Base-by-base conservation (phyloP, 2,888 invertebrate species). In the Noctuana brunneofusca region DNA sequence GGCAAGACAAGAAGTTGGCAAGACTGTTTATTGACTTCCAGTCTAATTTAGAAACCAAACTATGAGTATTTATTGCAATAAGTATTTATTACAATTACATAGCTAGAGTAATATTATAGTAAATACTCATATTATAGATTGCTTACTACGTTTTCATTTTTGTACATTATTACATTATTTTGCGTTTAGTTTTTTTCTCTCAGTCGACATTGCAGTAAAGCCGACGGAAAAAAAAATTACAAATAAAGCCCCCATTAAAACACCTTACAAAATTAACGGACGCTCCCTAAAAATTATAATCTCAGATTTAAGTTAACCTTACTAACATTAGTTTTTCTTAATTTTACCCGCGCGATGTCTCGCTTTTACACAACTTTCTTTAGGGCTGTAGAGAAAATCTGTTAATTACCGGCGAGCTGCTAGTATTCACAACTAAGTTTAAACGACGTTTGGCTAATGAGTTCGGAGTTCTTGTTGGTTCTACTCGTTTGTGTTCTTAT, bases 401-500 rank as follows among this genome's bases (percentile, higher is more conserved):
- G 57, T 63, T 57, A 57, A 63, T 63, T 63, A 63, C 54, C 27
- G 41, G 41, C 41, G 30, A 64, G 50, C 56, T 41, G 38, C 27
- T 46, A 60, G 60, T 62, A 49, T 49, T 57, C 50, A 63, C 56
- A 65, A 62, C 58, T 58, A 55, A 63, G 58, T 65, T 58, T 48
- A 58, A 55, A 62, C 53, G 62, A 55, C 58, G 62, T 65, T 63
- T 54, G 57, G 32, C 60, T 65, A 65, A 65, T 65, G 58, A 65
- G 62, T 65, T 62, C 58, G 46, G 18, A 54, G 46, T 11, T 22
- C 49, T 48, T 38, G 55, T 55, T 62, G 52, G 62, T 35, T 55
- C 79, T 80, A 76, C 69, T 71, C n/a, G 67, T 73, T 75, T 71
- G 77, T 79, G 75, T 55, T 62, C 56, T 63, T 63, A 41, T 63